A percentile compares a stretch with the other conserved stretches of the same genome.
These are phyloP conservation scores for Jacana jacana DNA, from an alignment of 2,113 vertebrate genomes.

Conservation along the genomic window DNA sequence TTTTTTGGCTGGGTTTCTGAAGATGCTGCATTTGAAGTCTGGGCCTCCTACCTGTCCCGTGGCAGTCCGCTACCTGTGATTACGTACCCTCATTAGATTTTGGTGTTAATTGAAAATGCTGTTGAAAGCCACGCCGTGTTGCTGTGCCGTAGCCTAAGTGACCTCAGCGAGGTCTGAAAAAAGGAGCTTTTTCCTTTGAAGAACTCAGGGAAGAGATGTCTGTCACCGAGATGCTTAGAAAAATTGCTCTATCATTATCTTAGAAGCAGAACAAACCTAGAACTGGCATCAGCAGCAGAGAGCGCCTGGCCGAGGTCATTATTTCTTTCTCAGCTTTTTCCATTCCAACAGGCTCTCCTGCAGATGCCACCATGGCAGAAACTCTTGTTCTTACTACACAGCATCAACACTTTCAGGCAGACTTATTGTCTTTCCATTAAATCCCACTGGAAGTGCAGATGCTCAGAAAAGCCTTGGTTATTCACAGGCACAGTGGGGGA, in stretches of 20 bases:
- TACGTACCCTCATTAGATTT: neutral
- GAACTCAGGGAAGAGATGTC: neutral
- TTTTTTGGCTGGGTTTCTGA: neutral
- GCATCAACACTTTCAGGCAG: neutral
- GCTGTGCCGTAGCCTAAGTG: neutral
- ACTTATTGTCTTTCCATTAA: neutral
- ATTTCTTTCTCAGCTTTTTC: neutral
- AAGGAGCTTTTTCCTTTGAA: slow-evolving; percentile 41
- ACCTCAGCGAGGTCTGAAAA: neutral
- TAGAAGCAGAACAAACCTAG: neutral
- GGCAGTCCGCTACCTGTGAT: neutral
- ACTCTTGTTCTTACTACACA: fast-evolving
- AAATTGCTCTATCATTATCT: neutral
- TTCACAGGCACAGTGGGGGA: neutral
- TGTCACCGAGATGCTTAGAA: neutral
- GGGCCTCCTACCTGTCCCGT: neutral
- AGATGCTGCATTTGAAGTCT: neutral
- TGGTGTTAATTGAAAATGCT: slow-evolving; percentile 53
- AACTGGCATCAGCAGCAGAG: neutral
- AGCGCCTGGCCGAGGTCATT: neutral
- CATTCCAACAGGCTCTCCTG: neutral
- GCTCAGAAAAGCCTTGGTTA: neutral
- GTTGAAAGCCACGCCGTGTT: neutral
- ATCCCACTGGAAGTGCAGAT: neutral
- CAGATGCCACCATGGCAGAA: neutral